Evolutionary conservation across 2,113 vertebrate species (phyloP).

Genomic region (Bostrychus sinensis): DNA sequence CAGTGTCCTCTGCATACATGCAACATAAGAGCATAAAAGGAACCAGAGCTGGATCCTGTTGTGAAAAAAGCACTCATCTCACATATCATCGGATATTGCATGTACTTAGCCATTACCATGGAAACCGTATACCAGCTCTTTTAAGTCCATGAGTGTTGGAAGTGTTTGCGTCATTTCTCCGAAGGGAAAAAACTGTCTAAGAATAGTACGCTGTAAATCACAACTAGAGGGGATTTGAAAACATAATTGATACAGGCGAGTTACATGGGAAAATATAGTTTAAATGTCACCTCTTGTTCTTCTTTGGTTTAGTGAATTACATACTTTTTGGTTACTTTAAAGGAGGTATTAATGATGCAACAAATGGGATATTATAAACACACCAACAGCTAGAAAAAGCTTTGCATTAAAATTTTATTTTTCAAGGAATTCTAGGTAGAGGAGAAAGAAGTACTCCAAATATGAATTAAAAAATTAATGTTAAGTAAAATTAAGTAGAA

Average conservation of each 20-base stretch:
- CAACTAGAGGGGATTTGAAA: slow-evolving; percentile 2
- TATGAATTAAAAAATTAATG: no score
- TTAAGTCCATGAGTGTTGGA: slow-evolving; percentile 15
- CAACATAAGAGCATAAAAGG: neutral
- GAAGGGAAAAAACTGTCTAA: slow-evolving; percentile 23
- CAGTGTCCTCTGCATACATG: neutral
- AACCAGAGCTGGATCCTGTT: neutral
- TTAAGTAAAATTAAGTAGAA: no score
- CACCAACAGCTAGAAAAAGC: neutral
- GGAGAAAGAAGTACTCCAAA: no score
- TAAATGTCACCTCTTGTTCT: neutral
- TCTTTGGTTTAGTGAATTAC: neutral
- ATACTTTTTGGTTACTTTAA: neutral
- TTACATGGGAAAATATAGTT: neutral
- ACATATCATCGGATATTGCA: slow-evolving; percentile 25
- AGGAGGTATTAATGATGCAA: neutral
- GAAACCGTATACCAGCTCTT: slow-evolving; percentile 40
- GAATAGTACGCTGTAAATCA: slow-evolving; percentile 38
- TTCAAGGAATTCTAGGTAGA: no score
- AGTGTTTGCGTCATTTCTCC: slow-evolving; percentile 37
- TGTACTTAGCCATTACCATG: slow-evolving; percentile 37
- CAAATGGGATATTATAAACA: neutral
- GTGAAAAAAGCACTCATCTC: slow-evolving; percentile 13
- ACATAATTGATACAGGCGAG: neutral
- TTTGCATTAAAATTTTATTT: no score